Conservation (phyloP, 2,797 vertebrate species). For the Hemibagrus guttatus region DNA sequence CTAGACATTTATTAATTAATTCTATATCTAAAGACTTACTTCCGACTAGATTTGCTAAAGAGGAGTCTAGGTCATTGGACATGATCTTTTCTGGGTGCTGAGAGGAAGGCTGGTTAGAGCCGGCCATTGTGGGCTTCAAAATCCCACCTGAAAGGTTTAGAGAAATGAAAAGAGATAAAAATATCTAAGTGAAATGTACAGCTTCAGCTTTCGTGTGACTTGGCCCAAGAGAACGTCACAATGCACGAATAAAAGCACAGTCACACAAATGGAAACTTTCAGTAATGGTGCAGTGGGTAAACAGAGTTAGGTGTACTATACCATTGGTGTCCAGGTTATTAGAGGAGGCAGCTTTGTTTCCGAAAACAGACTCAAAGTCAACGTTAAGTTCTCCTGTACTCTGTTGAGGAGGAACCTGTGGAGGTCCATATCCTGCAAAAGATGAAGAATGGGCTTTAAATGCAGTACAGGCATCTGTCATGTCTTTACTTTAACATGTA, state of each 20-base stretch:
- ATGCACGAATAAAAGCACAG: background rate
- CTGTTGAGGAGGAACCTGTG: slow-evolving; percentile 84
- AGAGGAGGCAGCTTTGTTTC: slow-evolving; percentile 88
- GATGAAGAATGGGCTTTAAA: slow-evolving; percentile 1
- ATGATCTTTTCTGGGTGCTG: slow-evolving; percentile 91
- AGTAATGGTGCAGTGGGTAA: background rate
- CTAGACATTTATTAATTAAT: background rate
- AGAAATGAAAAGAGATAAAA: slow-evolving; percentile 29
- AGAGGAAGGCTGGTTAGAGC: slow-evolving; percentile 82
- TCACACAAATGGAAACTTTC: background rate
- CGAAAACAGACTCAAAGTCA: slow-evolving; percentile 99
- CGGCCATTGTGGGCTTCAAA: slow-evolving; percentile 93
- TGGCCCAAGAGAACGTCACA: background rate
- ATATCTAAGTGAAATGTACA: background rate
- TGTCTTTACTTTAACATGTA: background rate
- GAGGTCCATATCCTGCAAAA: slow-evolving; percentile 85
- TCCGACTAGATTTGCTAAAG: slow-evolving; percentile 97
- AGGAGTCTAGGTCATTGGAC: slow-evolving; percentile 97
- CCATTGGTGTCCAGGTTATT: slow-evolving; percentile 87
- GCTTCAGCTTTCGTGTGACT: background rate
- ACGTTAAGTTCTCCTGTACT: slow-evolving; percentile 90
- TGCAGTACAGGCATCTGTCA: slow-evolving; percentile 5
- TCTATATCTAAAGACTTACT: slow-evolving; percentile 81
- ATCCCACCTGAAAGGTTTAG: slow-evolving; percentile 89
- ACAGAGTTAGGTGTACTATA: slow-evolving; percentile 68